Evolutionary conservation across 1,140 invertebrate genomes (phyloP).

Genomic region (Psix sp.): DNA sequence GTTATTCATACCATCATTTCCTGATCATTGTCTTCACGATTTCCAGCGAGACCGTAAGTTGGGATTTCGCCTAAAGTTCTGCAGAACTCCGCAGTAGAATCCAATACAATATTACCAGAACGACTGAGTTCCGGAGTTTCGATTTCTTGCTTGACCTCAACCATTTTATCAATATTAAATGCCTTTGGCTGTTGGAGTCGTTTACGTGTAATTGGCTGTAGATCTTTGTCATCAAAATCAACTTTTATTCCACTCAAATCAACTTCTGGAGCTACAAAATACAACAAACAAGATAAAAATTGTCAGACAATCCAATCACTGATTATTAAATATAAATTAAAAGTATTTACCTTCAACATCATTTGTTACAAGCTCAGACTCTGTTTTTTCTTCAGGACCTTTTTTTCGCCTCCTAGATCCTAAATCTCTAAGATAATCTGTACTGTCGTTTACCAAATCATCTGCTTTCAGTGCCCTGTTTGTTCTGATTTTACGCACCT

Average conservation of each 20-base stretch:
- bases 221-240: conserved; percentile 86
- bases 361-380: conserved; percentile 75
- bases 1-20: conserved; percentile 85
- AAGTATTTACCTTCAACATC: conserved; percentile 75
- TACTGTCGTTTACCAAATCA: conserved; percentile 75
- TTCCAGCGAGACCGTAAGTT: conserved; percentile 92
- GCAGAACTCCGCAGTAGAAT: conserved; percentile 98
- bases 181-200: conserved; percentile 82
- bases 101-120: conserved; percentile 85
- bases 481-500: conserved; percentile 79
- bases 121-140: conserved; percentile 70
- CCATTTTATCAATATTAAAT: conserved; percentile 72
- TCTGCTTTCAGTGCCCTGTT: conserved; percentile 79
- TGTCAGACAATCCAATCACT: not conserved
- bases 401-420: conserved; percentile 76
- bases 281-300: not conserved
- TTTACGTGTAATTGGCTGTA: conserved; percentile 81
- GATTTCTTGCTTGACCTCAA: conserved; percentile 70
- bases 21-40: conserved; percentile 89
- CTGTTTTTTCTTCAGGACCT: conserved; percentile 66
- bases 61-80: conserved; percentile 96
- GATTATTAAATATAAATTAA: conserved; percentile 1
- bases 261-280: conserved; percentile 74
- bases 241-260: conserved; percentile 81
- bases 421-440: conserved; percentile 77